phyloP scores from a whole-genome alignment of 2,888 invertebrate genomes.

The Campopleginae sp. region DNA sequence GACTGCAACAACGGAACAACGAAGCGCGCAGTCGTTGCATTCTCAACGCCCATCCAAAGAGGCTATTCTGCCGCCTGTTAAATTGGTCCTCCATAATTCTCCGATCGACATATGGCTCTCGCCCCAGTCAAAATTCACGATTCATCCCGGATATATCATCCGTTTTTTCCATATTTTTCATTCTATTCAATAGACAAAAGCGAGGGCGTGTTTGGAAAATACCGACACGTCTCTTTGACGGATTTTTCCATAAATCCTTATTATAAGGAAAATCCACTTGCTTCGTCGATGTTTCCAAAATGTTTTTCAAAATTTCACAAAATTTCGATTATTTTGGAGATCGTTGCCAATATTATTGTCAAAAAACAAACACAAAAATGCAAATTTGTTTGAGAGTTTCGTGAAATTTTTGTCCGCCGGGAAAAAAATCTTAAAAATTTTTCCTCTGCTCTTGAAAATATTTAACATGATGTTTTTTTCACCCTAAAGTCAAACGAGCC shows the following conservation, averaged over 20 bases:
- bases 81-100: slow-evolving; percentile 40
- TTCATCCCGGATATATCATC: slow-evolving; percentile 75
- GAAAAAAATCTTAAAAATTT: no score
- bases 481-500: slow-evolving; percentile 47
- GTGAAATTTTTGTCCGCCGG: no score
- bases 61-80: slow-evolving; percentile 45
- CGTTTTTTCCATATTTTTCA: neutral
- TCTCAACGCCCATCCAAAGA: slow-evolving; percentile 30
- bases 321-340: no score
- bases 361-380: no score
- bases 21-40: slow-evolving; percentile 37
- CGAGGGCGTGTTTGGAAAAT: neutral
- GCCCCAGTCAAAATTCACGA: slow-evolving; percentile 73
- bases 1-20: slow-evolving; percentile 42
- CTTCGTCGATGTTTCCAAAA: neutral
- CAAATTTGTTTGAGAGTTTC: no score
- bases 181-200: neutral
- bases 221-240: neutral
- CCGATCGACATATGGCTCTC: slow-evolving; percentile 55
- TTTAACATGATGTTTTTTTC: slow-evolving; percentile 42
- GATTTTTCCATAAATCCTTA: neutral
- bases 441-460: slow-evolving; percentile 18
- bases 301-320: no score
- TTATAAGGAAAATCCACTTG: neutral
- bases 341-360: no score